Base-by-base conservation (phyloP, 2,797 vertebrate species). In the Anolis apletophallus region DNA sequence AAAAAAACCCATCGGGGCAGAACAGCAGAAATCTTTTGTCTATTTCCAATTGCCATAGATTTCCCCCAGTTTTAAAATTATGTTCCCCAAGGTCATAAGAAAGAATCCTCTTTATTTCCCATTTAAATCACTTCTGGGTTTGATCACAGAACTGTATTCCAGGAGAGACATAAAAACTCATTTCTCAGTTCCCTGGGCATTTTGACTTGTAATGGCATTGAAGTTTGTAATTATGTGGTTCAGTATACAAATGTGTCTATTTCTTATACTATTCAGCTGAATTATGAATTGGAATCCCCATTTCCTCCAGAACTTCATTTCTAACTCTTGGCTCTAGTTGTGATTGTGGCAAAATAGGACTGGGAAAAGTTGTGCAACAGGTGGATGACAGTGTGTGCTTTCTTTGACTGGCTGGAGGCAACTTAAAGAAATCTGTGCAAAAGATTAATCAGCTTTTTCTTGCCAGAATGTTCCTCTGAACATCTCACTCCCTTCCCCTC, bases 41-140 rank as follows among this genome's bases (percentile, higher is more conserved):
- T 86, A 21, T 0, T n/a, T 64, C 9, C 36, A 74, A 57, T 23
- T 87, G 29, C n/a, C 23, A 75, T 57, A 52, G 26, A 50, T 32
- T 74, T 85, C 50, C 12, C 16, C 36, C 12, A 34, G 50, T 79
- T 89, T 71, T 79, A 19, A 61, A 85, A 64, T 78, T 78, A 46
- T 71, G 32, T n/a, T 82, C 26, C 32, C 55, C 23, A 34, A 55
- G 29, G 36, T 19, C 17, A 46, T 26, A 5, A 67, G 13, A 80
- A 19, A 59, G 10, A 40, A 26, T 26, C 21, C 26, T 64, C 46
- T 34, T 40, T 14, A 10, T 76, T 23, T 40, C 82, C 71, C 71
- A 68, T 59, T 85, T 21, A 34, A 2, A 32, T n/a, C 52, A 12
- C 29, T 14, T 74, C 3, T 69, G 46, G n/a, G 11, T 32, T 32